Base-by-base conservation (phyloP, 2,888 invertebrate species). In the Aricia artaxerxes region DNA sequence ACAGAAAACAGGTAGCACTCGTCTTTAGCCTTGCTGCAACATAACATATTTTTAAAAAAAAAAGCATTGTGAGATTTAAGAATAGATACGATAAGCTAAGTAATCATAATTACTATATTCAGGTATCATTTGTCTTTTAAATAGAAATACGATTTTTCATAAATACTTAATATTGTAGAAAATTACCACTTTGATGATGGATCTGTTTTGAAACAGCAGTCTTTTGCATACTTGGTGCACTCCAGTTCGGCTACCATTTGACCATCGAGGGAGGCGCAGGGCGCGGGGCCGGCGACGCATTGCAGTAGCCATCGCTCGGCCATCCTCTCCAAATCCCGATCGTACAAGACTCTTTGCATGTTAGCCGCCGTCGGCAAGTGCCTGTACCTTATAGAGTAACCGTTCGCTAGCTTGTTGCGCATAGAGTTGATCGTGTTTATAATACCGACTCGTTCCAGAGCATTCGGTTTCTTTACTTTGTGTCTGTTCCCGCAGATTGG, bases 311-410 rank as follows among this genome's bases (percentile, higher is more conserved):
- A 94, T 4, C 87, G 87, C 79, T 82, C 82, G 11, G 93, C 88
- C 86, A 94, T 92, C 80, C 85, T 87, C 83, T 93, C 88, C 79
- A 94, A 87, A 84, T 93, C 93, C 73, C 84, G 84, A 82, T 94
- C 92, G 80, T 94, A 94, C 75, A 89, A 87, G 1, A 94, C 82
- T 85, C 93, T 92, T 80, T 90, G 88, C 92, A 94, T 94, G 82
- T 94, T 88, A 38, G 91, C 88, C 53, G 93, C 94, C 78, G 86
- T 82, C 11, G 92, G 92, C 79, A 94, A 87, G 83, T 91, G 89
- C 31, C 82, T 80, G 84, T 93, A 94, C 81, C 84, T 84, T 0
- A 83, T 80, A 24, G 87, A 82, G 78, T 82, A 79, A 13, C 92
- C 91, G 81, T 81, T 87, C 13, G 94, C 94, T n/a, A 94, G 84